Evolutionary conservation across 2,797 vertebrate species (phyloP).

Genomic region (Rhyacichthys aspro): DNA sequence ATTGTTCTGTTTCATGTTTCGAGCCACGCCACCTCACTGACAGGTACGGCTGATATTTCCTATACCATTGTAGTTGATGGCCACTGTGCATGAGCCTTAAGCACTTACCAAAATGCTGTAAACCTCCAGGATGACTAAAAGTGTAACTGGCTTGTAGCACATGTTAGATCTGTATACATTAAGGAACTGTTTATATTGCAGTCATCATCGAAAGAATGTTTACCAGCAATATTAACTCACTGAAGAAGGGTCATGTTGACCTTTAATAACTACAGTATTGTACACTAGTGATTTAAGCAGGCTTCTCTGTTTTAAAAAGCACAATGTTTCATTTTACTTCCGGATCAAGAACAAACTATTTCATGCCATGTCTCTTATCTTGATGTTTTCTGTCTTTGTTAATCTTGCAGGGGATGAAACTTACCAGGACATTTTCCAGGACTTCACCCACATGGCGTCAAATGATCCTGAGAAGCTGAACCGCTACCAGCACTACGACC

Average conservation of each 20-base stretch:
- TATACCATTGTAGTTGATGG: constrained; percentile 36
- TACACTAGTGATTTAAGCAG: too few species aligned
- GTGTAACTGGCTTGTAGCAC: too few species aligned
- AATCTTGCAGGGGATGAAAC: constrained; percentile 91
- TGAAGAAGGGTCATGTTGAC: too few species aligned
- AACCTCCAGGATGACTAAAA: too few species aligned
- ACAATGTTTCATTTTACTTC: too few species aligned
- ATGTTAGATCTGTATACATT: too few species aligned
- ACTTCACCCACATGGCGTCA: constrained; percentile 98
- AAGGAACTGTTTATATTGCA: too few species aligned
- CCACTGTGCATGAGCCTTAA: constrained; percentile 26
- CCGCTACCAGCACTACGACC: constrained; percentile 89
- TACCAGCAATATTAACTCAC: too few species aligned
- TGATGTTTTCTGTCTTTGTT: constrained; percentile 2
- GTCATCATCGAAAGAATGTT: too few species aligned
- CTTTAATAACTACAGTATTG: too few species aligned
- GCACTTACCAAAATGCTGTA: too few species aligned
- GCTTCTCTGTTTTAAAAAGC: too few species aligned
- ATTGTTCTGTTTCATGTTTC: constrained; percentile 53
- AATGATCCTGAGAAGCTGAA: constrained; percentile 96
- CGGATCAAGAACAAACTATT: background rate
- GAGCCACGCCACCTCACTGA: constrained; percentile 43
- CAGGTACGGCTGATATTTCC: constrained; percentile 66
- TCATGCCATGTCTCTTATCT: background rate
- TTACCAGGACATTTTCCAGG: constrained; percentile 98